Evolutionary conservation across 53 echinoderm and acorn worm species (phyloP).

Genomic region (Luidia sarsii): DNA sequence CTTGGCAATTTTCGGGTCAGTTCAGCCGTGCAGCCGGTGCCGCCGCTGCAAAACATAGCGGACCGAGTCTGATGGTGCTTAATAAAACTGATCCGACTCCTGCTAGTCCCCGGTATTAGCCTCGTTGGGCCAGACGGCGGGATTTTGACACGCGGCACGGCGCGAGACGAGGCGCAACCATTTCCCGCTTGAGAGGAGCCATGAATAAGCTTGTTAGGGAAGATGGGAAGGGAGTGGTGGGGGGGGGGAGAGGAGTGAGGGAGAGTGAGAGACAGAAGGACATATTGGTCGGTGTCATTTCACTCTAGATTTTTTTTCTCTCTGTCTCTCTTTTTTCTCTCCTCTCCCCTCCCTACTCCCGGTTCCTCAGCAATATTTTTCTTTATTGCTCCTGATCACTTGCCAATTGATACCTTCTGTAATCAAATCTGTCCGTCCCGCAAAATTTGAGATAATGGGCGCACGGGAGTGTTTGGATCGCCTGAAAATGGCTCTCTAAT

Average conservation of each 20-base stretch:
- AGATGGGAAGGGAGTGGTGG: background rate
- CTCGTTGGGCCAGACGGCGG: background rate
- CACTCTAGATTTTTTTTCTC: no score
- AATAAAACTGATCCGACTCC: conserved; percentile 41
- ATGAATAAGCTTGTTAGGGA: conserved; percentile 45
- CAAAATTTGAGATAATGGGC: no score
- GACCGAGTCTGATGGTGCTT: background rate
- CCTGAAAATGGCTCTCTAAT: background rate
- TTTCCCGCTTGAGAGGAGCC: conserved; percentile 25
- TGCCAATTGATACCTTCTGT: no score
- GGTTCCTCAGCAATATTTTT: no score
- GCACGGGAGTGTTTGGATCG: background rate
- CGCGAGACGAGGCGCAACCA: background rate
- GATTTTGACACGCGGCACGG: conserved; percentile 1
- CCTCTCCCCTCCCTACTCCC: no score
- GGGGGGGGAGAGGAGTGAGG: background rate
- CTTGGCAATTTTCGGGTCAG: background rate
- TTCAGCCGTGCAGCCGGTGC: conserved; percentile 11
- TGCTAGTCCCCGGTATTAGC: background rate
- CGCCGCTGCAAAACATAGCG: background rate
- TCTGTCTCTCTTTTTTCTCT: no score
- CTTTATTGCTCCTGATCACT: no score
- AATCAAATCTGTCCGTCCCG: no score
- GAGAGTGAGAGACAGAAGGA: no score
- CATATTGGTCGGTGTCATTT: no score